Evolutionary conservation across 2,888 invertebrate species (phyloP).

Genomic region (Drosophila mercatorum): DNA sequence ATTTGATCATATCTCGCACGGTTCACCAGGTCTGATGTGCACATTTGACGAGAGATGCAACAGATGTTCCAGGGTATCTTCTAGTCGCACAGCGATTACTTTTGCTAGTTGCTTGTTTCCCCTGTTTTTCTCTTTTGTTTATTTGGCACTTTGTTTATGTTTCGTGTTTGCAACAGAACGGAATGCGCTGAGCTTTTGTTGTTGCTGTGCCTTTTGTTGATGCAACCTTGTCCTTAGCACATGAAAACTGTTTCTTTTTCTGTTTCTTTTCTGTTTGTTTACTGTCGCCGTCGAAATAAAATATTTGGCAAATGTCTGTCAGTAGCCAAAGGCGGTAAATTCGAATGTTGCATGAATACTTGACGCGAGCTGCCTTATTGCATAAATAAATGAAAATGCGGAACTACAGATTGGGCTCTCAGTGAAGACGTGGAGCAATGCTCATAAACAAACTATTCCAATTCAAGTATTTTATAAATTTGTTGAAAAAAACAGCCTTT

Average conservation of each 20-base stretch:
- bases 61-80: background rate
- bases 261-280: slow-evolving; percentile 14
- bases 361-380: slow-evolving; percentile 48
- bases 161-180: slow-evolving; percentile 61
- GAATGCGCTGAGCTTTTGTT: slow-evolving; percentile 51
- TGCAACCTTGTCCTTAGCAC: slow-evolving; percentile 73
- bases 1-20: too few relatives aligned
- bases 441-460: too few relatives aligned
- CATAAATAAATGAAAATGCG: slow-evolving; percentile 39
- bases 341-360: slow-evolving; percentile 42
- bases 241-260: slow-evolving; percentile 46
- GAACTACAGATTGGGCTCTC: background rate
- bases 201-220: slow-evolving; percentile 20
- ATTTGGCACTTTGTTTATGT: slow-evolving; percentile 66
- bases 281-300: slow-evolving; percentile 47
- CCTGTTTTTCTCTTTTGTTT: slow-evolving; percentile 39
- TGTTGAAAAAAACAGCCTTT: too few relatives aligned
- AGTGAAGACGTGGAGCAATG: too few relatives aligned
- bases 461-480: too few relatives aligned
- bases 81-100: background rate
- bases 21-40: too few relatives aligned
- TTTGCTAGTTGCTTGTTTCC: slow-evolving; percentile 1
- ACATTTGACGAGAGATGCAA: too few relatives aligned
- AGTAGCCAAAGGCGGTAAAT: slow-evolving; percentile 1
- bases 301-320: slow-evolving; percentile 50